Conservation (phyloP, 2,113 vertebrate species). For the Bos indicus region DNA sequence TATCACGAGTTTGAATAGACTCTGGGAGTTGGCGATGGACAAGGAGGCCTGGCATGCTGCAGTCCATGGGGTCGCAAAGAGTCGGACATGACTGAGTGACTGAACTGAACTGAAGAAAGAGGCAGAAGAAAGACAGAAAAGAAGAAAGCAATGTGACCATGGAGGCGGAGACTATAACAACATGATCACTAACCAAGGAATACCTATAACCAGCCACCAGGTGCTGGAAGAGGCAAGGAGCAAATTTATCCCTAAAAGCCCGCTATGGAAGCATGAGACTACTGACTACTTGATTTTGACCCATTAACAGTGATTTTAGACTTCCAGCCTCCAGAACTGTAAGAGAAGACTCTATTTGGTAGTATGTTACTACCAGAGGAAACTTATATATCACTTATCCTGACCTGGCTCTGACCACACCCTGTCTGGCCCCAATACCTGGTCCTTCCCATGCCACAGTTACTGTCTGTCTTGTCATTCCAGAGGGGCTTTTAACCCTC, state of each 20-base stretch:
- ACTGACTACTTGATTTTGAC: neutral
- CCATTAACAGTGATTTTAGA: neutral
- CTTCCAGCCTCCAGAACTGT: neutral
- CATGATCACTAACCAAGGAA: neutral
- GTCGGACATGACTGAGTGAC: rapidly evolving
- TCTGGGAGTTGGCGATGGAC: neutral
- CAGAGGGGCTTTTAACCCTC: neutral
- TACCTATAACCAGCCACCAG: neutral
- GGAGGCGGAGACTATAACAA: neutral
- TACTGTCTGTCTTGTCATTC: neutral
- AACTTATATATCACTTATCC: neutral
- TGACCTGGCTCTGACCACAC: neutral
- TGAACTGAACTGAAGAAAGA: neutral
- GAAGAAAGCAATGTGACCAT: neutral
- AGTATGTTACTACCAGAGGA: neutral
- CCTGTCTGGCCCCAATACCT: neutral
- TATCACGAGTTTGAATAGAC: neutral
- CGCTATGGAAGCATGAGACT: no score
- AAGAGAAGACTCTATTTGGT: neutral
- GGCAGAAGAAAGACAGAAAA: neutral
- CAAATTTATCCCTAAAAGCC: neutral
- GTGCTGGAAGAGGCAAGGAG: neutral
- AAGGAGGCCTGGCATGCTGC: neutral
- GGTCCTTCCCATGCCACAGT: neutral
- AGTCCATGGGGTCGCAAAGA: neutral